These are phyloP conservation scores for Sericinus montela DNA, from an alignment of 2,888 invertebrate species.

Conservation along the genomic window DNA sequence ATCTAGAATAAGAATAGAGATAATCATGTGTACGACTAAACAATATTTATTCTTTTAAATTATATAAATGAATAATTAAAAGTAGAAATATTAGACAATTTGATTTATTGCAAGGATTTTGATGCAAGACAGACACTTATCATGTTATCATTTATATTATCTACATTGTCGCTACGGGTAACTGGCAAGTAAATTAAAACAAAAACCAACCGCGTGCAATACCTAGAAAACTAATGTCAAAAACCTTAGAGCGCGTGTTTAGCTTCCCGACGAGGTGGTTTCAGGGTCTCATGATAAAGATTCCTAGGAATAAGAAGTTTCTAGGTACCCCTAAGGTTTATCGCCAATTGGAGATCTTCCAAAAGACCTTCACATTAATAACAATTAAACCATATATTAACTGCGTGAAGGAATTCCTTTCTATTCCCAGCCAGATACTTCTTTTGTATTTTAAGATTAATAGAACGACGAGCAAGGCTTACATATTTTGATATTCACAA, in stretches of 20 bases:
- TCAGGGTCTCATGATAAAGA: neutral
- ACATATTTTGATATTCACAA: too few relatives aligned
- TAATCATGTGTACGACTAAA: too few relatives aligned
- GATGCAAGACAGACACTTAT: too few relatives aligned
- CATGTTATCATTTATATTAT: too few relatives aligned
- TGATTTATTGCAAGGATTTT: too few relatives aligned
- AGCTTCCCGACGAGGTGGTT: conserved; percentile 8
- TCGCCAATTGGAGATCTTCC: conserved; percentile 15
- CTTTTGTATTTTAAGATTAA: neutral
- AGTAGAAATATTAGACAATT: too few relatives aligned
- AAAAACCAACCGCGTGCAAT: neutral
- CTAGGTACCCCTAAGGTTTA: conserved; percentile 9
- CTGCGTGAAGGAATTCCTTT: neutral
- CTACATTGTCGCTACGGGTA: neutral
- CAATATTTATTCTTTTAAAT: too few relatives aligned
- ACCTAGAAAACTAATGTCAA: neutral
- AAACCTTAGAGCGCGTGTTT: conserved; percentile 6
- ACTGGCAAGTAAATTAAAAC: neutral
- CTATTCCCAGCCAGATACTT: neutral
- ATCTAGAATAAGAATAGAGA: too few relatives aligned
- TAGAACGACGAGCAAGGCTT: neutral
- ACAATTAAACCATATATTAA: neutral
- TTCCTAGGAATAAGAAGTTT: conserved; percentile 9
- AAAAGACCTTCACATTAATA: conserved; percentile 5
- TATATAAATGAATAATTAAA: too few relatives aligned